These are phyloP conservation scores for Cnemophilus loriae DNA, from an alignment of 2,113 vertebrate species.

Conservation along the genomic window DNA sequence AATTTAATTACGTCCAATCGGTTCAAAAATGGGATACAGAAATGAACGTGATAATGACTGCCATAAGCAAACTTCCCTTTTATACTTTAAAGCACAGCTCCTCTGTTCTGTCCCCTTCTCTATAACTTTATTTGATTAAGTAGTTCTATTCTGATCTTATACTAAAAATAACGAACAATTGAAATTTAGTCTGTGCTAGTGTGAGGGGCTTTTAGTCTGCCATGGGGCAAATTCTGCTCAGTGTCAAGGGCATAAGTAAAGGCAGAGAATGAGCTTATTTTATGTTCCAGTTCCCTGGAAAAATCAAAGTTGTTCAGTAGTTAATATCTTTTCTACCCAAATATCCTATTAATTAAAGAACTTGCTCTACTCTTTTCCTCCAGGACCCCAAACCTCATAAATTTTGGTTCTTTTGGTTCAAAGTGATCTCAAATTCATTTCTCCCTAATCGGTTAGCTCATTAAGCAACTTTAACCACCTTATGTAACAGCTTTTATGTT, in stretches of 20 bases:
- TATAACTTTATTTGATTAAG: neutral
- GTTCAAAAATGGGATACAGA: neutral
- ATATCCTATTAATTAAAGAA: conserved; percentile 33
- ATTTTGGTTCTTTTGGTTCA: conserved; percentile 49
- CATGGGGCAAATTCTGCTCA: neutral
- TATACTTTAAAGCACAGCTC: neutral
- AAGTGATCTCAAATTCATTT: conserved; percentile 51
- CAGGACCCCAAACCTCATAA: conserved; percentile 25
- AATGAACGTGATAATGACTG: neutral
- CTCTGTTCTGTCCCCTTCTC: neutral
- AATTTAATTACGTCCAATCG: neutral
- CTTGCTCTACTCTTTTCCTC: conserved; percentile 19
- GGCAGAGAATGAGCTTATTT: neutral
- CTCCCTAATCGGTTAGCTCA: conserved; percentile 29
- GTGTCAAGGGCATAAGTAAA: neutral
- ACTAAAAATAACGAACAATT: neutral
- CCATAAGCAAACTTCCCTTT: neutral
- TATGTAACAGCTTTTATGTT: conserved; percentile 57
- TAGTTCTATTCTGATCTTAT: neutral
- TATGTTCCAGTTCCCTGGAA: neutral
- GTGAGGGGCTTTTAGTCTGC: neutral
- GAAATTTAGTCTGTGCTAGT: neutral
- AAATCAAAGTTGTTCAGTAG: neutral
- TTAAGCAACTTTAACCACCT: conserved; percentile 52
- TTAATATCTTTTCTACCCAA: neutral